A percentile compares a stretch with the other conserved stretches of the same genome.
Evolutionary conservation across 2,113 vertebrate species (phyloP).

Genomic region (Elachura formosa): DNA sequence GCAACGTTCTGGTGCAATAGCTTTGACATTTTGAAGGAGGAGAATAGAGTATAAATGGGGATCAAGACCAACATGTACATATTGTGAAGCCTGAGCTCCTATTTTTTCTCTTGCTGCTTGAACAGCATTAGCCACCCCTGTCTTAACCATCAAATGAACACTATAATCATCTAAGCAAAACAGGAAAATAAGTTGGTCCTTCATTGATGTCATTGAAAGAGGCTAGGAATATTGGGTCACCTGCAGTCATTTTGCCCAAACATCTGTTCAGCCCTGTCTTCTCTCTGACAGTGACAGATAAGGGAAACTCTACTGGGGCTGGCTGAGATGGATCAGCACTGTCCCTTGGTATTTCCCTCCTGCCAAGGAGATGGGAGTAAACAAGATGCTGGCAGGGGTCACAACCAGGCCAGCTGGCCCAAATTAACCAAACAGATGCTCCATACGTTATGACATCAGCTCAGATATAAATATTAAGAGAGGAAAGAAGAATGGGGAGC

Average conservation of each 20-base stretch:
- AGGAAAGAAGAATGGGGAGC: background rate
- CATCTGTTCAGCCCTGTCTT: background rate
- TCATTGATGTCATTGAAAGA: background rate
- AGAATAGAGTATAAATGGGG: no score
- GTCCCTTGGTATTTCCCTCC: background rate
- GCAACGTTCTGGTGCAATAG: background rate
- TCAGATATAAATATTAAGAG: background rate
- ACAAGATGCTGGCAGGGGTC: background rate
- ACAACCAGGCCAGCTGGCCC: background rate
- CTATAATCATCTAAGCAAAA: background rate
- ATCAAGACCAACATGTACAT: fast-evolving
- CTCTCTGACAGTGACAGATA: background rate
- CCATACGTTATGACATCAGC: background rate
- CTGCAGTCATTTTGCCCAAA: background rate
- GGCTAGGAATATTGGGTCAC: background rate
- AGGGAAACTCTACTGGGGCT: background rate
- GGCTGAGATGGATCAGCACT: background rate
- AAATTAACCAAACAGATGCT: background rate
- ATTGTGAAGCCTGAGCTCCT: background rate
- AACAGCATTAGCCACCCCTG: fast-evolving
- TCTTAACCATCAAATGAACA: background rate
- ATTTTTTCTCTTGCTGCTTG: background rate
- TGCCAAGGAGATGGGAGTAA: background rate
- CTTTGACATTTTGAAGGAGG: background rate
- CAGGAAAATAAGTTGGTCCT: background rate